Base-by-base conservation (phyloP, 2,113 vertebrate genomes). In the Amazona vittata region DNA sequence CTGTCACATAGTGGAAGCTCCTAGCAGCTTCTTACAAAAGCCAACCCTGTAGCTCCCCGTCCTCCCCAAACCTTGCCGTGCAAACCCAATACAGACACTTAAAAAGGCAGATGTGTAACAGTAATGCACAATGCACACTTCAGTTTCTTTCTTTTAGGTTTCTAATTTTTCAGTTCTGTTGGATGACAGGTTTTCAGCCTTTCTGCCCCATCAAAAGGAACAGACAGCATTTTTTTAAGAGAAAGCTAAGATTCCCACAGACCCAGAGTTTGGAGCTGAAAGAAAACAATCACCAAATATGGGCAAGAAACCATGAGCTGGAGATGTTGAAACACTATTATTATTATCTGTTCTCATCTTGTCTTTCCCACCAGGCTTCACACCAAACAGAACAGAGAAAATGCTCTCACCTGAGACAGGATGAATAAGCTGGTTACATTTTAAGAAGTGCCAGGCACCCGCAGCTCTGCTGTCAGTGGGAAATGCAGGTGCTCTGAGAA, bases 251-350 rank as follows among this genome's bases (percentile, higher is more conserved):
- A 92, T 86, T 96, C 78, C 68, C 50, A 75, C 53, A 83, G 82
- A 65, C 64, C 10, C 39, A 81, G 73, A 53, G 79, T 80, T 37
- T 57, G 25, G 63, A 91, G 64, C 78, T 67, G 77, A 67, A 90
- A 93, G 77, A 83, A 95, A 94, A 80, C 71, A 75, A 90, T 92
- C 46, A 81, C 92, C 90, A 95, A 92, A 96, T 93, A 95, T 57
- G 88, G 93, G 93, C 71, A 96, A 95, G 88, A 93, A 92, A 90
- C 68, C 41, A 43, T 77, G 71, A 81, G 79, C 69, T 84, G 69
- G 62, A 83, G 74, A 94, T 71, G 68, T 86, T 93, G 85, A 93
- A 94, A 86, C 44, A 68, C 76, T 70, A 18, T 76, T 88, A 64
- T 82, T 91, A 80, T 89, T 91, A 94, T 93, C 90, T 96, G 33